phyloP scores from a whole-genome alignment of 2,113 vertebrate species.

The Lucifuga dentata region DNA sequence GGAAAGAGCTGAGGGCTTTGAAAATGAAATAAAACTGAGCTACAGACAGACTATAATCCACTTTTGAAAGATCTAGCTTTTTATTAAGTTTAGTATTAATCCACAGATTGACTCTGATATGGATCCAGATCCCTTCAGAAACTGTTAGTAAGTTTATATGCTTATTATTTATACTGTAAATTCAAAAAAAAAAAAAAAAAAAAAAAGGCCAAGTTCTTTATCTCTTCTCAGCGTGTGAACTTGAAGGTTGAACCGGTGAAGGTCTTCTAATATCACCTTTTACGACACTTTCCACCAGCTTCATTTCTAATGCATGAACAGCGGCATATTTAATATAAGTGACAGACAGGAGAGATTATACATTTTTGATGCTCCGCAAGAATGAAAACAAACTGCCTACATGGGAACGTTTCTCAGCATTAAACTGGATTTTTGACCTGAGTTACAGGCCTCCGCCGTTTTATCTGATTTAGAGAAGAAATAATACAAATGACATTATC shows the following conservation, averaged over 20 bases:
- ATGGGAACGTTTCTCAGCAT: conserved; percentile 42
- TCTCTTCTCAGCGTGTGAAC: conserved; percentile 41
- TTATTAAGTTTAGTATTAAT: conserved; percentile 11
- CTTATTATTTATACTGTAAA: conserved; percentile 8
- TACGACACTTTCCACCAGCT: conserved; percentile 43
- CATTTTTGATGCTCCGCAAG: conserved; percentile 75
- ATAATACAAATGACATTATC: conserved; percentile 18
- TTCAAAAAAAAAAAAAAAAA: no score
- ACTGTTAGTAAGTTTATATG: neutral
- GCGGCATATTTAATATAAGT: conserved; percentile 63
- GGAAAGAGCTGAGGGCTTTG: neutral
- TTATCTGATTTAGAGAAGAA: conserved; percentile 41
- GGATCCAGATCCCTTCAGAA: conserved; percentile 3
- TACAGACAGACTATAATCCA: conserved; percentile 12
- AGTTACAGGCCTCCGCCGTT: conserved; percentile 19
- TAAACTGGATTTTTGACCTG: conserved; percentile 51
- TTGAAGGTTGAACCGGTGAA: conserved; percentile 44
- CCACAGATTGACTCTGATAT: neutral
- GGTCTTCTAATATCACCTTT: conserved; percentile 63
- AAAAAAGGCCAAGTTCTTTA: conserved; percentile 10
- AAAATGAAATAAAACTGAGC: conserved; percentile 19
- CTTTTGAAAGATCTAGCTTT: conserved; percentile 38
- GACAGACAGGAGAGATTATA: conserved; percentile 70
- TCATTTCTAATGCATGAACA: conserved; percentile 76
- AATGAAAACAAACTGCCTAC: conserved; percentile 72